A percentile compares a stretch with the other conserved stretches of the same genome.
Conservation (phyloP, 2,888 invertebrate genomes). For the Linnaemya tessellans region DNA sequence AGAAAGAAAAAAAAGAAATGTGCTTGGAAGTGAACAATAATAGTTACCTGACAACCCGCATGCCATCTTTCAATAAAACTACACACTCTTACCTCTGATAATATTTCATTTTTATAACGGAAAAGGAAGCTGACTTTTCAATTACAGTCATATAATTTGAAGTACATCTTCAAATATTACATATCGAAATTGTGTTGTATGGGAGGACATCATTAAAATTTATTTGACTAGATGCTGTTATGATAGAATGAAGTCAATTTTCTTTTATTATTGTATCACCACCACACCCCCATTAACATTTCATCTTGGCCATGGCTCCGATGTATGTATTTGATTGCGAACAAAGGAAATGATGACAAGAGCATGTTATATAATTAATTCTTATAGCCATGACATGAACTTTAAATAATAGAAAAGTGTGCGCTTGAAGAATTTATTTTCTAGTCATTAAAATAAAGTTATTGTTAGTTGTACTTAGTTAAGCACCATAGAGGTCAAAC, state of each 20-base stretch:
- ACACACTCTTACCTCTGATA: conserved; percentile 1
- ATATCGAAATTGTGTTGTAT: conserved; percentile 30
- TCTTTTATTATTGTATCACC: conserved; percentile 4
- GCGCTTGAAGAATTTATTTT: not conserved
- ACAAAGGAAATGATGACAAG: not conserved
- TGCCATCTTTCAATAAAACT: not conserved
- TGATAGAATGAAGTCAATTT: conserved; percentile 6
- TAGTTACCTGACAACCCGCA: conserved; percentile 11
- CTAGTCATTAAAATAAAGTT: not conserved
- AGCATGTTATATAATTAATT: not conserved
- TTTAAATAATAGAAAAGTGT: not conserved
- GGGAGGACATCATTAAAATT: conserved; percentile 53
- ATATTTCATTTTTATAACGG: not conserved
- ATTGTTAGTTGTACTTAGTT: no score
- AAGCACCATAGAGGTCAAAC: no score
- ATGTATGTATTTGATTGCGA: not conserved
- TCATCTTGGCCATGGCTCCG: not conserved
- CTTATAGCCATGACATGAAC: not conserved
- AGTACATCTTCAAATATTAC: not conserved
- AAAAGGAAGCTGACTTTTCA: conserved; percentile 18
- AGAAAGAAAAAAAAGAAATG: not conserved
- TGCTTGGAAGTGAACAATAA: conserved; percentile 35
- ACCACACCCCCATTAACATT: conserved; percentile 44
- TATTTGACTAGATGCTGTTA: conserved; percentile 36
- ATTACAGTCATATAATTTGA: conserved; percentile 37